phyloP scores from a whole-genome alignment of 2,888 invertebrate genomes.

The Apantesis nais region DNA sequence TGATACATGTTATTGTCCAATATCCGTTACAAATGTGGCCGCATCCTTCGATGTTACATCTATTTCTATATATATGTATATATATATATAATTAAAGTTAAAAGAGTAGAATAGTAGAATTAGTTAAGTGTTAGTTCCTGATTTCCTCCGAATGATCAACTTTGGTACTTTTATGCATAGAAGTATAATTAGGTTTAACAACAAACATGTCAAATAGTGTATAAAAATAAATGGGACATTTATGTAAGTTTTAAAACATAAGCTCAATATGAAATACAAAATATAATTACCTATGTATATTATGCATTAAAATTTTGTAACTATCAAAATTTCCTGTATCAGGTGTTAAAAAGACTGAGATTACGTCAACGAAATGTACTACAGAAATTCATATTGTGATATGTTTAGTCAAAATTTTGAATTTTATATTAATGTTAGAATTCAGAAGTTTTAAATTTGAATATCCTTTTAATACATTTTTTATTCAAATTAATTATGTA shows the following conservation, averaged over 20 bases:
- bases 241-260: neutral
- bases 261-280: constrained; percentile 33
- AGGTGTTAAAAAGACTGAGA: too few species aligned
- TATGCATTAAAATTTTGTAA: constrained; percentile 8
- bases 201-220: constrained; percentile 35
- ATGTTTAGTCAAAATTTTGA: constrained; percentile 50
- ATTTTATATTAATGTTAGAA: constrained; percentile 9
- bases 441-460: neutral
- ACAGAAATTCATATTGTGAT: constrained; percentile 60
- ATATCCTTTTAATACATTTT: neutral
- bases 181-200: constrained; percentile 25
- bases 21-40: constrained; percentile 11
- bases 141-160: constrained; percentile 17
- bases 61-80: neutral
- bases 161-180: constrained; percentile 25
- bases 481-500: too few species aligned
- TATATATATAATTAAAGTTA: too few species aligned
- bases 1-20: constrained; percentile 6
- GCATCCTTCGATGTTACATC: constrained; percentile 12
- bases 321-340: constrained; percentile 4
- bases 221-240: constrained; percentile 41
- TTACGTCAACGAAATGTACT: constrained; percentile 19
- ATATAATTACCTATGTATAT: constrained; percentile 28
- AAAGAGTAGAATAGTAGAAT: neutral
- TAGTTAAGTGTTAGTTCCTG: neutral